phyloP scores from a whole-genome alignment of 2,113 vertebrate genomes.

The Sturnus vulgaris region DNA sequence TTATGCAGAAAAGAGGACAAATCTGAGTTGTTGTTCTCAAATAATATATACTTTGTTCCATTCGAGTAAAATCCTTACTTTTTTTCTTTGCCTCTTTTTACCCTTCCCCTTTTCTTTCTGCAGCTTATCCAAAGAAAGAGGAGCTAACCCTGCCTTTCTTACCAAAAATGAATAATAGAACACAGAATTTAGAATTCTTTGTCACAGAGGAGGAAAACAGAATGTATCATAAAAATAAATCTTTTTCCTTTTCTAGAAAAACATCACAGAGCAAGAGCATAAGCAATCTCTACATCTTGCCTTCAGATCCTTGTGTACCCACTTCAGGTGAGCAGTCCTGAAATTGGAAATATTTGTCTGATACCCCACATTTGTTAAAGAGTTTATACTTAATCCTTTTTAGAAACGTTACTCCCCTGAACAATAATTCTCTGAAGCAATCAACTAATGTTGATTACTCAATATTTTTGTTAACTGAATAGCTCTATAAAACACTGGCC shows the following conservation, averaged over 20 bases:
- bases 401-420: neutral
- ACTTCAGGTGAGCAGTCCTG: constrained; percentile 85
- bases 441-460: neutral
- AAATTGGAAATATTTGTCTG: neutral
- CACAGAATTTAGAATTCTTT: neutral
- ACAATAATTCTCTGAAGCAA: neutral
- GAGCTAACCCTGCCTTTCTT: constrained; percentile 6
- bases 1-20: neutral
- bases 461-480: neutral
- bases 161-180: constrained; percentile 3
- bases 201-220: neutral
- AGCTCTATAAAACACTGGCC: neutral
- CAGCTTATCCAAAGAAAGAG: neutral
- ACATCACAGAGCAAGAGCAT: constrained; percentile 88
- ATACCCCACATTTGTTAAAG: neutral
- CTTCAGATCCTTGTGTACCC: constrained; percentile 91
- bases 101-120: neutral
- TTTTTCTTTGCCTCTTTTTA: neutral
- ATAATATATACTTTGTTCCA: neutral
- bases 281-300: constrained; percentile 88
- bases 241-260: constrained; percentile 81
- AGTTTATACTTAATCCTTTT: neutral
- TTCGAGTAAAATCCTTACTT: neutral
- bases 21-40: neutral
- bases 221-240: neutral